Conservation (phyloP, 2,797 vertebrate genomes). For the Euphonia xanthogaster region DNA sequence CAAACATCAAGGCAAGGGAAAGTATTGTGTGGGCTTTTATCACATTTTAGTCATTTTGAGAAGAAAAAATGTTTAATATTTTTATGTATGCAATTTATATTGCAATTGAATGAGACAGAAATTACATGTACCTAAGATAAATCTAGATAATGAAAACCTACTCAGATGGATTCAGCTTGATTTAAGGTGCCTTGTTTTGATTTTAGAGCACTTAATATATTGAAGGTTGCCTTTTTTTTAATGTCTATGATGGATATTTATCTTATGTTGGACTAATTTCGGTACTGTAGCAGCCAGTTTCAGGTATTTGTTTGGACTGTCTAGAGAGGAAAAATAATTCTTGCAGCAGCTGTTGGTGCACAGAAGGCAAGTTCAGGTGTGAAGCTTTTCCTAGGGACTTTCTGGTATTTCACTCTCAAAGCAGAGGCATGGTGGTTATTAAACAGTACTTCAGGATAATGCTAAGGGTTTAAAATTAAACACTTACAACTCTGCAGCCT, state of each 20-base stretch:
- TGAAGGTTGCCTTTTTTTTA: background rate
- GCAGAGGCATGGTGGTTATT: background rate
- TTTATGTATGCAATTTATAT: background rate
- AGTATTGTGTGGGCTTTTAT: conserved; percentile 28
- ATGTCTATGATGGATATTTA: background rate
- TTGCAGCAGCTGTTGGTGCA: background rate
- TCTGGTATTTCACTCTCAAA: background rate
- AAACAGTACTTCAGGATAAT: background rate
- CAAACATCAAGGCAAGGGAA: conserved; percentile 12
- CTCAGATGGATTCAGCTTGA: background rate
- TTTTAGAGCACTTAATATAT: background rate
- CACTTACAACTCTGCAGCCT: background rate
- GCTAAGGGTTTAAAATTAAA: background rate
- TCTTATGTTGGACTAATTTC: background rate
- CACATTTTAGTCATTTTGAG: conserved; percentile 58
- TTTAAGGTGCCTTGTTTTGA: conserved; percentile 20
- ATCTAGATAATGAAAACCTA: conserved; percentile 18
- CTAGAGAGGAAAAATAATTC: background rate
- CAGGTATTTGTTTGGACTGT: background rate
- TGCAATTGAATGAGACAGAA: conserved; percentile 24
- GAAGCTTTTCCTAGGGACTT: background rate
- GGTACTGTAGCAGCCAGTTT: background rate
- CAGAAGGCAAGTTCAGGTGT: background rate
- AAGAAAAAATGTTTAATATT: conserved; percentile 51
- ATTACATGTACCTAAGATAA: background rate